phyloP scores from a whole-genome alignment of 1,140 invertebrate genomes.

The Drosophila auraria region DNA sequence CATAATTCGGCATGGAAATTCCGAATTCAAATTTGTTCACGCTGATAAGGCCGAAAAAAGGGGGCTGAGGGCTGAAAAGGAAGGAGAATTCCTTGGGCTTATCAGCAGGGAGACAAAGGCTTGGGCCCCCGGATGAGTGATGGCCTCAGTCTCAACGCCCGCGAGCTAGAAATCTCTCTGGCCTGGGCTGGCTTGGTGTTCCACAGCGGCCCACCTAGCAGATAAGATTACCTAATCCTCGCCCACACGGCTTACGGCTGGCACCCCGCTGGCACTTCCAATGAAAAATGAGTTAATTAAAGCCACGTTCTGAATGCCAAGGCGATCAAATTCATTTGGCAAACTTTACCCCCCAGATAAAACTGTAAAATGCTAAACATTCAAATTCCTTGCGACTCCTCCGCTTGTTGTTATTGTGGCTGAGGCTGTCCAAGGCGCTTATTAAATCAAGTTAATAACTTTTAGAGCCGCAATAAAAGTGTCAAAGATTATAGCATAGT shows the following conservation, averaged over 20 bases:
- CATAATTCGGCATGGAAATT: conserved; percentile 68
- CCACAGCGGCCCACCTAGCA: conserved; percentile 33
- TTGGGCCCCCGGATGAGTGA: conserved; percentile 67
- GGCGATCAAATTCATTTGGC: conserved; percentile 71
- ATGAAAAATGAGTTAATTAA: conserved; percentile 85
- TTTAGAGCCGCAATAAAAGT: conserved; percentile 84
- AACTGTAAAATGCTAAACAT: conserved; percentile 72
- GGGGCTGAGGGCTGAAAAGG: not conserved
- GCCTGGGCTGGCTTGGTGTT: conserved; percentile 13
- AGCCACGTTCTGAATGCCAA: conserved; percentile 70
- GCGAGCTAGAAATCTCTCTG: conserved; percentile 34
- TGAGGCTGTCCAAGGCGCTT: conserved; percentile 63
- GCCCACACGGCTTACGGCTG: conserved; percentile 9
- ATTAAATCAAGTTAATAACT: conserved; percentile 85
- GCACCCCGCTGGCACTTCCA: conserved; percentile 55
- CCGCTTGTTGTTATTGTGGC: conserved; percentile 3
- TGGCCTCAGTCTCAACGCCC: conserved; percentile 46
- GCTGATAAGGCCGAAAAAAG: conserved; percentile 47
- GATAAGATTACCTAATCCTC: conserved; percentile 72
- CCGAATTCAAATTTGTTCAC: conserved; percentile 63
- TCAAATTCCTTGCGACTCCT: conserved; percentile 27
- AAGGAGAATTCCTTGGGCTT: conserved; percentile 40
- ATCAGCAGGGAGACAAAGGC: conserved; percentile 67
- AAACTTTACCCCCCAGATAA: conserved; percentile 68
- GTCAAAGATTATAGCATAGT: conserved; percentile 84